Evolutionary conservation across 1,140 invertebrate species (phyloP), one percentile per base, ranked within the genome.

Genomic region (Scylla paramamosain): DNA sequence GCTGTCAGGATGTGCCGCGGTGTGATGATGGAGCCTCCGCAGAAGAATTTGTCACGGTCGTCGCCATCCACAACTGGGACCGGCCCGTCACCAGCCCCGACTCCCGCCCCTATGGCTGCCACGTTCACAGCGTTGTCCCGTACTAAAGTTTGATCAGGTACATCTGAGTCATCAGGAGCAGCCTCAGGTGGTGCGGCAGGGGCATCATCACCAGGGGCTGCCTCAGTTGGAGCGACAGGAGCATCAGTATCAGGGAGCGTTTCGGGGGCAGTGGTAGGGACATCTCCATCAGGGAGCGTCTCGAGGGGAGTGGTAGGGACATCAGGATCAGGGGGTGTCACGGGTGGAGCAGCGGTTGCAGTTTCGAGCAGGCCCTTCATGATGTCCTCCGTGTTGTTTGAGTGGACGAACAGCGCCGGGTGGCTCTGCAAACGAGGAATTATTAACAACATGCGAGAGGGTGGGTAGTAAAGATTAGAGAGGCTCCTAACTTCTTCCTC

Each of bases 21-120:
- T 20, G 98, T 98, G 88, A 99, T 97, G 0, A 99, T 97, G 46
- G 98, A 98, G n/a, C 98, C 98, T 0, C 98, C 98, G 96, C 99
- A 99, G 25, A 98, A 93, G 46, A 93, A 93, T 67, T 31, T 92
- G 59, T 95, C 82, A 25, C 84, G 84, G 31, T 94, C 93, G 29
- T 89, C 45, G 46, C 52, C 39, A 31, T 48, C 83, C 32, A 32
- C 52, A 29, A 89, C 86, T 2, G 1, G n/a, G 0, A 67, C 52
- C 29, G 48, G 67, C 7, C 32, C 92, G 0, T 45, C 77, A 20
- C 28, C 92, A 4, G 25, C n/a, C 0, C 20, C 82, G 1, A 29
- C 7, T 4, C 31, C 91, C 0, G 0, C 20, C 4, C 32, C 91
- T 20, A 45, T 45, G 16, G n/a, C 91, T 0, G 16, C 86, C 10